These are phyloP conservation scores for Diadumene lineata DNA, from an alignment of 92 coral and sea anemone species.

Conservation along the genomic window DNA sequence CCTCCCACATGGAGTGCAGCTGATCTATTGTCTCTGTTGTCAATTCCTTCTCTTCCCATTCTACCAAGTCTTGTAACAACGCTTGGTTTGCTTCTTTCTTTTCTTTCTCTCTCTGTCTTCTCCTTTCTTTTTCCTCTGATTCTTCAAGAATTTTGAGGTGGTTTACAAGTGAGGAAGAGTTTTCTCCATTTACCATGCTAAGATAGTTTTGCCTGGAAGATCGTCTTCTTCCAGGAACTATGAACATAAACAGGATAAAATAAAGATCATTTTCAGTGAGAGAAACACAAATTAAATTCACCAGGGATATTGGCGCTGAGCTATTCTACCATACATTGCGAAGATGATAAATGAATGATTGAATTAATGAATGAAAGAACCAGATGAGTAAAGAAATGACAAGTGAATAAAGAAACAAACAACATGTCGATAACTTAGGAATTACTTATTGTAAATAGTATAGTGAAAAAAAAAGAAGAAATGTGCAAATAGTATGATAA, in stretches of 20 bases:
- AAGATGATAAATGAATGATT: too few relatives aligned
- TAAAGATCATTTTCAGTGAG: background rate
- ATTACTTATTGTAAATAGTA: too few relatives aligned
- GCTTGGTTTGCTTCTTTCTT: slow-evolving; percentile 95
- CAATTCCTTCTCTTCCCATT: slow-evolving; percentile 85
- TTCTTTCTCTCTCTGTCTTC: slow-evolving; percentile 87
- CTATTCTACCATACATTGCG: too few relatives aligned
- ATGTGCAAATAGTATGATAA: too few relatives aligned
- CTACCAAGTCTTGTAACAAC: slow-evolving; percentile 81
- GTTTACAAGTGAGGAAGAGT: slow-evolving; percentile 73
- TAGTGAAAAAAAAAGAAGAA: too few relatives aligned
- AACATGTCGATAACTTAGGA: too few relatives aligned
- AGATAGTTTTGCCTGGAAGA: slow-evolving; percentile 64
- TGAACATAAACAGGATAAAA: background rate
- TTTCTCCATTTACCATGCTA: slow-evolving; percentile 75
- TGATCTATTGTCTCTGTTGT: slow-evolving; percentile 56
- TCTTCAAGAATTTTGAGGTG: slow-evolving; percentile 87
- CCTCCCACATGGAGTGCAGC: slow-evolving; percentile 98
- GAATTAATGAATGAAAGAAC: too few relatives aligned
- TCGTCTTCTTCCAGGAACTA: slow-evolving; percentile 80
- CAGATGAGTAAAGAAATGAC: too few relatives aligned
- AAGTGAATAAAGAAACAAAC: too few relatives aligned
- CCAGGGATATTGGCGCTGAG: too few relatives aligned
- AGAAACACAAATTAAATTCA: background rate
- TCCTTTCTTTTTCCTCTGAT: slow-evolving; percentile 75